Conservation (phyloP, 2,797 vertebrate species). For the Aselliscus stoliczkanus region DNA sequence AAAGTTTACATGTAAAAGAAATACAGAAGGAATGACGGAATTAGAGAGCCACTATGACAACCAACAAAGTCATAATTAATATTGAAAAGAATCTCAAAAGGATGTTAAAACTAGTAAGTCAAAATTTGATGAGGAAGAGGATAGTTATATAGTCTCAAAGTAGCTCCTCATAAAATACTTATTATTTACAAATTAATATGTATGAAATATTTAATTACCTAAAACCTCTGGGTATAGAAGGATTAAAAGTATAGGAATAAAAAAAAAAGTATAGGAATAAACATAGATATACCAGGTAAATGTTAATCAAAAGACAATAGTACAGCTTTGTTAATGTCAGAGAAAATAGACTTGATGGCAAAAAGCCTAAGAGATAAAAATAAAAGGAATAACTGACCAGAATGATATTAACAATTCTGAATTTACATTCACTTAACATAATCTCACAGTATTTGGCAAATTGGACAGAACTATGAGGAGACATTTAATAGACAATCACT, state of each 20-base stretch:
- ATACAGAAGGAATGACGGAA: background rate
- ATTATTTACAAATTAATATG: constrained; percentile 20
- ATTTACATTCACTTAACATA: constrained; percentile 3
- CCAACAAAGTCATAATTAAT: background rate
- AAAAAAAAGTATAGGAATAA: background rate
- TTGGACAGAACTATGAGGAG: background rate
- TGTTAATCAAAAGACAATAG: background rate
- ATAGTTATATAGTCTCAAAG: background rate
- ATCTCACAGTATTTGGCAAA: background rate
- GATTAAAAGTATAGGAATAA: background rate
- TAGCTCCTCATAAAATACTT: background rate
- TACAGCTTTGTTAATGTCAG: background rate
- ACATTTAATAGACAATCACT: background rate
- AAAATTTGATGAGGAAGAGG: background rate
- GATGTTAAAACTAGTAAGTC: background rate
- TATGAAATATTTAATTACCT: constrained; percentile 2
- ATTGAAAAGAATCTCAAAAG: constrained; percentile 34
- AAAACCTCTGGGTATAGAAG: background rate
- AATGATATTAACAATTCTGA: background rate
- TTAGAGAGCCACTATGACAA: background rate
- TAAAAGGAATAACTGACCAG: background rate
- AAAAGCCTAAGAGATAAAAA: constrained; percentile 10
- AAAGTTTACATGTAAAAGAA: background rate
- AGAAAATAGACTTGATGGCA: background rate
- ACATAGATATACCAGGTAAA: background rate